Conservation (phyloP, 2,797 vertebrate genomes). For the Gallirallus australis region DNA sequence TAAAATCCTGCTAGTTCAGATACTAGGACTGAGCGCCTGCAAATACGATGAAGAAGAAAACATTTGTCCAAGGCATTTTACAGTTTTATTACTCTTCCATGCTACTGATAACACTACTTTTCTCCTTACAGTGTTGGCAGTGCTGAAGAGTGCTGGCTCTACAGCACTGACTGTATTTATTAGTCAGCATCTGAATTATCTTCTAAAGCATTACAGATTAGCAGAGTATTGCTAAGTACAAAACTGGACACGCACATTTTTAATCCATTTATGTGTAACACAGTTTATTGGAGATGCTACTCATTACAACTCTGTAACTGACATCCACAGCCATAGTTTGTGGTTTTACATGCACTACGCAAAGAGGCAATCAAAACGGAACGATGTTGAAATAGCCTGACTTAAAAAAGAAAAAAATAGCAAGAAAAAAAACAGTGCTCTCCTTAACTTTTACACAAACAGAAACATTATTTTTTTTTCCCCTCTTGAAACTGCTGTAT, state of each 20-base stretch:
- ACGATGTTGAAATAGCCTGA: neutral
- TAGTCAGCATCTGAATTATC: neutral
- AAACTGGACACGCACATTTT: constrained; percentile 1
- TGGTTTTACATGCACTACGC: neutral
- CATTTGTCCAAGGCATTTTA: neutral
- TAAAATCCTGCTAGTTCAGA: neutral
- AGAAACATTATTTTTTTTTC: neutral
- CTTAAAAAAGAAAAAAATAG: neutral
- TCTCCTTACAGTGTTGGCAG: neutral
- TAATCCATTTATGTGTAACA: constrained; percentile 38
- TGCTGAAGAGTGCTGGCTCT: neutral
- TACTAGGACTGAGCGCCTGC: neutral
- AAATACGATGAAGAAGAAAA: neutral
- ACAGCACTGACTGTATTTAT: neutral
- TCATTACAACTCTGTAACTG: constrained; percentile 39
- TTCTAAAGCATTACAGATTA: constrained; percentile 40
- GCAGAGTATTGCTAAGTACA: neutral
- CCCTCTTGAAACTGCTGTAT: constrained; percentile 4
- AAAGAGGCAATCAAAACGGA: constrained; percentile 29
- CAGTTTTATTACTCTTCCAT: neutral
- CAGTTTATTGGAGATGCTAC: constrained; percentile 39
- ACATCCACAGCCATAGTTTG: neutral
- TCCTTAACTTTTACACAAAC: neutral
- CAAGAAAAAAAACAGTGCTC: neutral
- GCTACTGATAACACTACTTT: neutral